Base-by-base conservation (phyloP, 1,140 invertebrate genomes). In the Chlorops oryzae region DNA sequence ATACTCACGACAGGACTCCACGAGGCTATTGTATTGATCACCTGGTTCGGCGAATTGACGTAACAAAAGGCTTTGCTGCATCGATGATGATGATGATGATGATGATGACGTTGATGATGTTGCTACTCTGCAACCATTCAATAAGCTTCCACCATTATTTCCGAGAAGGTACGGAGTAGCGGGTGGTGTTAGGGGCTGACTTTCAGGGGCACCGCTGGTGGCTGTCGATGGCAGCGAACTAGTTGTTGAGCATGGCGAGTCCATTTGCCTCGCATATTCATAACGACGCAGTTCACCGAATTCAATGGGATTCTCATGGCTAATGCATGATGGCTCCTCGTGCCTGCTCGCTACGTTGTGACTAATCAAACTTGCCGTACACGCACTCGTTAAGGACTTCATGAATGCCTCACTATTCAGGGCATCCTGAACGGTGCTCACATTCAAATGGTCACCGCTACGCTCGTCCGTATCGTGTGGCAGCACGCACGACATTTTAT, bases 391-490 rank as follows among this genome's bases (percentile, higher is more conserved):
- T 46, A 67, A 46, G 3, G 64, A 67, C 20, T 67, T 67, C 59
- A 67, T 67, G 21, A 67, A 67, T 32, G 64, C 65, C 51, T 67
- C 64, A 27, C 64, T 67, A 51, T 62, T 67, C 21, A 67, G 61
- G 10, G 67, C 63, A 54, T 67, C 64, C 6, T n/a, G n/a, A n/a
- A 15, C 22, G 50, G 37, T 23, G 44, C n/a, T n/a, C n/a, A n/a
- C n/a, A n/a, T n/a, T n/a, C n/a, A n/a, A n/a, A n/a, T n/a, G n/a
- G n/a, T n/a, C n/a, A n/a, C n/a, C n/a, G n/a, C n/a, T n/a, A n/a
- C n/a, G n/a, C n/a, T n/a, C n/a, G n/a, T n/a, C n/a, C n/a, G n/a
- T n/a, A n/a, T n/a, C n/a, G n/a, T n/a, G n/a, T n/a, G n/a, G n/a
- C n/a, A n/a, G n/a, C n/a, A n/a, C n/a, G n/a, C n/a, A n/a, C n/a